Base-by-base conservation (phyloP, 2,113 vertebrate genomes). In the Felis catus region DNA sequence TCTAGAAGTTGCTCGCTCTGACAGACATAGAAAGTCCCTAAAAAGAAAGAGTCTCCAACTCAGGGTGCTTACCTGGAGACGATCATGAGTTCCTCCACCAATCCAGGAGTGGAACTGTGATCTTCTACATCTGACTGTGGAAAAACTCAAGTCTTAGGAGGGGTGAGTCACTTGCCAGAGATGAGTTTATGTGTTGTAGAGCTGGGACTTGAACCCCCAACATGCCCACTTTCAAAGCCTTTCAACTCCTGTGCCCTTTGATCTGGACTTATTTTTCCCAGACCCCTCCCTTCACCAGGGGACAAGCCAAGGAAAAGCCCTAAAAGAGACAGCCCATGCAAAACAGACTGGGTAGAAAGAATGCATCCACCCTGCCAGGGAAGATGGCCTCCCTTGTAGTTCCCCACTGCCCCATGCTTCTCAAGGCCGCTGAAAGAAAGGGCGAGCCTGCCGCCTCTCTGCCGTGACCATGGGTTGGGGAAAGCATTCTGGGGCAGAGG, bases 311-410 rank as follows among this genome's bases (percentile, higher is more conserved):
- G 16, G 19, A 92, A 53, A 2, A 51, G 8, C 51, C 39, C 39
- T 36, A 1, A 53, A 96, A 74, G 65, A 89, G 79, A 29, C 7
- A 82, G 51, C 33, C 12, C 63, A 80, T 7, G 48, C 9, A 9
- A 88, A 83, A 31, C 29, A 3, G 65, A 51, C 18, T 45, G 79
- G 7, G 31, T 55, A 25, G 90, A 71, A 78, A 58, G 87, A 55
- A 25, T 31, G 14, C 3, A 0, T 8, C 18, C 19, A 55, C 2
- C 12, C 29, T 11, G 7, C 16, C 48, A 10, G 5, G 0, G 1
- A 51, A 78, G 45, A 13, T 41, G 7, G 7, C 39, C 41, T 10
- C 5, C 14, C 23, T 39, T 18, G 1, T 58, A 11, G n/a, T 4
- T 70, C 33, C 58, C 18, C 27, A 25, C 5, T n/a, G 4, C 16